phyloP scores from a whole-genome alignment of 1,140 invertebrate species.

The Megathymus violae region DNA sequence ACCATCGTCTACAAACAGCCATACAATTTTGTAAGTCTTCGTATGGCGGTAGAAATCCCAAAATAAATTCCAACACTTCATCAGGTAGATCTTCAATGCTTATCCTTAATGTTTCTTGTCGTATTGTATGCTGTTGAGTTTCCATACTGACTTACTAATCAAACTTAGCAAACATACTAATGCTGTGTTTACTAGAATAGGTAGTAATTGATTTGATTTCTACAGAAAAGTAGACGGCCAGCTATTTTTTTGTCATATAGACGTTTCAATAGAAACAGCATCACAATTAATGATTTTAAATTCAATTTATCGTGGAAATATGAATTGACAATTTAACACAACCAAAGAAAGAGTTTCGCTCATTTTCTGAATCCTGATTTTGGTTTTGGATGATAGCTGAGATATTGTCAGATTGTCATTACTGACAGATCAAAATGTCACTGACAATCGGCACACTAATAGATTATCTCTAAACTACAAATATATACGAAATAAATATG shows the following conservation, averaged over 20 bases:
- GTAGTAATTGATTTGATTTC: not conserved
- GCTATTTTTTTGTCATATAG: not conserved
- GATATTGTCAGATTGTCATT: not conserved
- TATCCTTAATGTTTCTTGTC: conserved; percentile 60
- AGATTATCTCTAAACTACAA: too few relatives aligned
- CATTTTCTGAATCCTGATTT: conserved; percentile 16
- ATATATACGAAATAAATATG: too few relatives aligned
- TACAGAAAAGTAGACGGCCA: not conserved
- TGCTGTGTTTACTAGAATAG: conserved; percentile 1
- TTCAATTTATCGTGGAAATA: conserved; percentile 4
- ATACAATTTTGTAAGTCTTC: conserved; percentile 94
- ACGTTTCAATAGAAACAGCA: not conserved
- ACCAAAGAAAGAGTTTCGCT: conserved; percentile 27
- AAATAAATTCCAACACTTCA: conserved; percentile 96
- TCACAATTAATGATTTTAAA: conserved; percentile 6
- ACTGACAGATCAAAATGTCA: too few relatives aligned
- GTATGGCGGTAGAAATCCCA: conserved; percentile 94
- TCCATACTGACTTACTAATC: conserved; percentile 56
- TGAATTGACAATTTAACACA: conserved; percentile 28
- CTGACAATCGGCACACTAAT: too few relatives aligned
- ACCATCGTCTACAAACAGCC: conserved; percentile 94
- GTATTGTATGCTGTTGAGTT: conserved; percentile 55
- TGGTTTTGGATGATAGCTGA: not conserved
- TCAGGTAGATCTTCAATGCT: conserved; percentile 91
- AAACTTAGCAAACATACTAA: conserved; percentile 4